A percentile compares a stretch with the other conserved stretches of the same genome.
These are phyloP conservation scores for Microtus californicus DNA, from an alignment of 2,797 vertebrate genomes.

Conservation along the genomic window DNA sequence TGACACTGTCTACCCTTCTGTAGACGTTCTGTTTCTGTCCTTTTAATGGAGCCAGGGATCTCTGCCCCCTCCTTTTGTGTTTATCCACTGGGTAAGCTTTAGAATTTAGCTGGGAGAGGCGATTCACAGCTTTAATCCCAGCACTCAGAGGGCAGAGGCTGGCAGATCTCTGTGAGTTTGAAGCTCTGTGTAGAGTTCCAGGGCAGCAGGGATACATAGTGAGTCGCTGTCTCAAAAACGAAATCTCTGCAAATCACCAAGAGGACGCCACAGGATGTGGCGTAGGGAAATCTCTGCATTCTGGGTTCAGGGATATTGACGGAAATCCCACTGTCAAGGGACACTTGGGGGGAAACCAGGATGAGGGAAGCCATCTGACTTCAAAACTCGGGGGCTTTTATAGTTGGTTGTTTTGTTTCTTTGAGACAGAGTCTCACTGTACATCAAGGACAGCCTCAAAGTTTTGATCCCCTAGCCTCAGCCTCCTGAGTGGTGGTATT, in stretches of 20 bases:
- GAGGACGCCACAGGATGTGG: neutral
- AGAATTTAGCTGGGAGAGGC: neutral
- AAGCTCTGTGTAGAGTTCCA: neutral
- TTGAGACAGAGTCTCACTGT: neutral
- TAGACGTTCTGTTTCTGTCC: conserved; percentile 55
- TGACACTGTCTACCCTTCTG: neutral
- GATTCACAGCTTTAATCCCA: neutral
- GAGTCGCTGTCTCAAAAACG: neutral
- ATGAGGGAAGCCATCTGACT: neutral
- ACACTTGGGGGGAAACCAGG: neutral
- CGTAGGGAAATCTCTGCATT: neutral
- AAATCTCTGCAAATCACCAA: neutral
- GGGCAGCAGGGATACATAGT: neutral
- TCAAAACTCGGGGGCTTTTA: neutral
- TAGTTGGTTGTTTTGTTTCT: neutral
- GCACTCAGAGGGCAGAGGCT: neutral
- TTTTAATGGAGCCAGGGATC: conserved; percentile 36
- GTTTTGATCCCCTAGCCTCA: neutral
- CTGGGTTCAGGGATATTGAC: neutral
- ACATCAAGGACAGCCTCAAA: neutral
- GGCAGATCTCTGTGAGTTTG: neutral
- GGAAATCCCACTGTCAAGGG: neutral
- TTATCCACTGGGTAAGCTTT: neutral
- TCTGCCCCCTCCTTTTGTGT: neutral
- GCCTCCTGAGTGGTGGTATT: neutral